Base-by-base conservation (phyloP, 1,140 invertebrate species). In the Cotesia chilonis region DNA sequence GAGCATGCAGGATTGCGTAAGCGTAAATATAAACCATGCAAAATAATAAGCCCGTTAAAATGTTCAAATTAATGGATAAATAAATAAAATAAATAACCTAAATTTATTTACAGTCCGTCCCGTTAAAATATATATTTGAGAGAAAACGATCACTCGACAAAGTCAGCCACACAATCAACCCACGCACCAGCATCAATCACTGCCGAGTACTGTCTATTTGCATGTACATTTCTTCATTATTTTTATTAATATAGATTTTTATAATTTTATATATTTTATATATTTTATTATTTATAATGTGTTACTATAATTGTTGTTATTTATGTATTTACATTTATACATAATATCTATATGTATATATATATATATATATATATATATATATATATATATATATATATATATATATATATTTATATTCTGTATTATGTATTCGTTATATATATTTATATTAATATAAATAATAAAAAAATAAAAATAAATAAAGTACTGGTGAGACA, bases 201-300 rank as follows among this genome's bases (percentile, higher is more conserved):
- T 75, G 79, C 76, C 75, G 73, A 80, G 81, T 80, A 79, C 72
- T 77, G 81, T 83, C 78, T 81, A 85, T 85, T 84, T 84, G 81
- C 82, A 83, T 78, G 76, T 79, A 80, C 78, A 7, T 41, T 41
- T 41, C 41, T 41, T 41, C 41, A 41, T 41, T 41, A 41, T 41
- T 41, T 41, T 41, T 41, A 41, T 41, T 41, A 41, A 41, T 41
- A 41, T 41, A 41, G 6, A 41, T 41, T 6, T 41, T 10, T 41
- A 41, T 7, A 41, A 2, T 41, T 51, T 76, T 77, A 76, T 79
- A 75, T 76, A 2, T 41, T 51, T 76, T 77, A 76, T 79, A 75
- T 76, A 74, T 76, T 76, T 78, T 80, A 68, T 38, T 20, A 69
- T 54, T 14, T n/a, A 9, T 63, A 7, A 38, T 38, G 14, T 14